Conservation (phyloP, 2,113 vertebrate genomes). For the Rana temporaria region DNA sequence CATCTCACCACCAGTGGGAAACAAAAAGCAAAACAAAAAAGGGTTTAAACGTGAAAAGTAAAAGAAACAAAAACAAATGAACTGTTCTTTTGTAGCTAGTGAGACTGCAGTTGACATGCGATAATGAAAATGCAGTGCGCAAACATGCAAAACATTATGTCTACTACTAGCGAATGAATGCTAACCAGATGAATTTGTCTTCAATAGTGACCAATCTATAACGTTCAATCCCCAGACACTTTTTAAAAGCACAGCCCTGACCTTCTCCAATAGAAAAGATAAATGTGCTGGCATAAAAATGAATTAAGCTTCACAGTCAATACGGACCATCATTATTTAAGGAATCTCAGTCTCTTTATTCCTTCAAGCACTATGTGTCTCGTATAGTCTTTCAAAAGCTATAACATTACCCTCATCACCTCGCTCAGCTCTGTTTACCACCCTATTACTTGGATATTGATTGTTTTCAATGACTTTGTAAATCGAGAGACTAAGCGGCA, state of each 20-base stretch:
- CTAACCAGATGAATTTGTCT: conserved; percentile 8
- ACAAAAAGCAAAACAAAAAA: no score
- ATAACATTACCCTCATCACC: conserved; percentile 48
- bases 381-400: conserved; percentile 35
- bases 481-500: conserved; percentile 49
- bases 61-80: not conserved
- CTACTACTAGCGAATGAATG: not conserved
- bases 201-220: conserved; percentile 33
- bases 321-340: conserved; percentile 46
- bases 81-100: not conserved
- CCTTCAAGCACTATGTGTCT: conserved; percentile 27
- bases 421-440: conserved; percentile 44
- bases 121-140: conserved; percentile 1
- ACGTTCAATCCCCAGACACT: conserved; percentile 8
- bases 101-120: not conserved
- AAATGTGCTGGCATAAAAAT: conserved; percentile 46
- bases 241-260: conserved; percentile 47
- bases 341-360: conserved; percentile 42
- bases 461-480: conserved; percentile 56
- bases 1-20: no score
- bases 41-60: not conserved
- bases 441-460: conserved; percentile 57
- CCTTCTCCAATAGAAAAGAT: conserved; percentile 46
- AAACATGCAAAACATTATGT: conserved; percentile 9
- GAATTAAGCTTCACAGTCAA: conserved; percentile 52